Evolutionary conservation across 2,113 vertebrate genomes (phyloP), one percentile per base, ranked within the genome.

Genomic region (Ameiurus melas): DNA sequence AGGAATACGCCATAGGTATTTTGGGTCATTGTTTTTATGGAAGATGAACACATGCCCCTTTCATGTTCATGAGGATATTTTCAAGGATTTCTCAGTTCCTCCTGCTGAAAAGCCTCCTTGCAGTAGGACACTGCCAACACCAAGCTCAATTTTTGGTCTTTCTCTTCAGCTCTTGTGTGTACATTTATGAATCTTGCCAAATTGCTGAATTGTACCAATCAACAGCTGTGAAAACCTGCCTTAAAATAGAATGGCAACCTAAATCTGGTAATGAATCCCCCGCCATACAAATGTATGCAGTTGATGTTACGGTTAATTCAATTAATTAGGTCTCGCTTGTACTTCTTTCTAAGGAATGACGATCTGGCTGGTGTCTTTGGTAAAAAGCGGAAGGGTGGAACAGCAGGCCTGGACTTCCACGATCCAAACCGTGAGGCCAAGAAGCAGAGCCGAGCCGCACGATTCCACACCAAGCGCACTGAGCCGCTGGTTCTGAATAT

Each of bases 401-500:
- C 86, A 0, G 95, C 95, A 1, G 95, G 95, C 0, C 89, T 97
- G 82, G 97, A 97, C 43, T 97, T 97, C 53, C 97, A 97, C 2
- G 97, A 98, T 86, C 97, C 97, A 0, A 96, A 97, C 90, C 95
- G 95, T 0, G 97, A 98, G 88, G 96, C 96, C 47, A 98, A 98
- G 91, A 98, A 97, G 89, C 97, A 98, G 93, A 97, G 95, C 89
- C 93, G 97, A 27, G 97, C 97, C 0, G 97, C 97, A 1, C 96
- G 97, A 27, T 97, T 98, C 93, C 97, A 97, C 91, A 97, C 97
- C 89, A 96, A 96, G 89, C 96, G 97, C 64, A 94, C 96, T 0
- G 97, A 97, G 91, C 97, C 97, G 3, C 94, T 98, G 81, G 96
- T 98, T 83, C 93, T 98, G 68, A 97, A 97, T 88, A 95, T 98